Base-by-base conservation (phyloP, 2,113 vertebrate species). In the Oncorhynchus clarkii region DNA sequence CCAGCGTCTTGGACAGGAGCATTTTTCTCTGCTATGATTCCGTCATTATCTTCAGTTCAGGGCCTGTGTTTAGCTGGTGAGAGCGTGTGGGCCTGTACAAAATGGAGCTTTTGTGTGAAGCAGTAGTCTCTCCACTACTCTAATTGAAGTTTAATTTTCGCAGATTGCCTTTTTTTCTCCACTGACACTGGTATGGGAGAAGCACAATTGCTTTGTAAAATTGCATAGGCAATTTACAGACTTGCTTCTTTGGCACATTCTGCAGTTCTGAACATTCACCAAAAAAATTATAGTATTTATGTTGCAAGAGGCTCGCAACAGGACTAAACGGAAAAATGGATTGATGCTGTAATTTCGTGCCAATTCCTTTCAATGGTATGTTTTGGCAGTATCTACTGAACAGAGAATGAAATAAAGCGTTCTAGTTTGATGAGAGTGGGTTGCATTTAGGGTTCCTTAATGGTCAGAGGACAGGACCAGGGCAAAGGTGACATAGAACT, bases 11-110 rank as follows among this genome's bases (percentile, higher is more conserved):
- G 34, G 75, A 78, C 49, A 26, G 71, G 77, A 85, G 67, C 78
- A 76, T 89, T 87, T 86, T 84, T 78, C 68, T 88, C 72, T 79
- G 75, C 85, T 87, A 74, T 77, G 82, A 86, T 73, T 83, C 39
- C 70, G 73, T 22, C 71, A 64, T 67, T 9, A 54, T 75, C 73
- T 78, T 70, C 65, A 27, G 27, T 27, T 27, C 27, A 66, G 45
- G 26, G 54, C 67, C 59, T 0, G 34, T 48, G 79, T 79, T 86
- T 78, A 89, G 84, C 80, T 87, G 86, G 77, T 64, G 80, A 79
- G 70, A 71, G 74, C 87, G 60, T 45, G 39, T 45, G 3, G 39
- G 9, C 39, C 39, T 79, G 84, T 81, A 86, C 78, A 82, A 68
- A 20, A 24, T 64, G 34, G 62, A 65, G 80, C 77, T 73, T 16